phyloP scores from a whole-genome alignment of 2,888 invertebrate genomes.

The Zele albiditarsus region DNA sequence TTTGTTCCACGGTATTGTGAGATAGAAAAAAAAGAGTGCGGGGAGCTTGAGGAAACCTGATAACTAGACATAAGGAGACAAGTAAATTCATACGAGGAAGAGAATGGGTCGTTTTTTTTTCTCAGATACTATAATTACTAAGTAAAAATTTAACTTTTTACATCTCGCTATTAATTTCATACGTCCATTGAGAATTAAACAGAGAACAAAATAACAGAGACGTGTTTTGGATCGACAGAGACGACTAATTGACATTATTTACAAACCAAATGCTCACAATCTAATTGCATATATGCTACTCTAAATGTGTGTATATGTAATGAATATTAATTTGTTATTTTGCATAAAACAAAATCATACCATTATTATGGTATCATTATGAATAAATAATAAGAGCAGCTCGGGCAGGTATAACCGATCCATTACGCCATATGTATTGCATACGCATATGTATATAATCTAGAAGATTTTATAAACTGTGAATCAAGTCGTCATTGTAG shows the following conservation, averaged over 20 bases:
- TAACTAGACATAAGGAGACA: too few species aligned
- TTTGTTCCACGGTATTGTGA: not conserved
- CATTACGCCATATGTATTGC: constrained; percentile 67
- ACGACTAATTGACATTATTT: not conserved
- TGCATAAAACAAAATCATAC: constrained; percentile 14
- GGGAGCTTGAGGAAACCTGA: too few species aligned
- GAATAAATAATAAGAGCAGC: constrained; percentile 64
- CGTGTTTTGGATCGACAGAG: not conserved
- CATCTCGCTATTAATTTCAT: too few species aligned
- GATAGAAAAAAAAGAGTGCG: too few species aligned
- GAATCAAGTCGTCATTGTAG: constrained; percentile 38
- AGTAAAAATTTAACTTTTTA: too few species aligned
- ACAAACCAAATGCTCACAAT: not conserved
- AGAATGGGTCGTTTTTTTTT: too few species aligned
- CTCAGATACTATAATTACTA: too few species aligned
- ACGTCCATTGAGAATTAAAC: not conserved
- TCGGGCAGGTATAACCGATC: constrained; percentile 70
- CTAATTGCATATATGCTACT: not conserved
- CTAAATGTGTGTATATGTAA: not conserved
- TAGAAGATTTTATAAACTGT: constrained; percentile 63
- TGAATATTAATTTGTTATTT: constrained; percentile 5
- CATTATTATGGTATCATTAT: constrained; percentile 25
- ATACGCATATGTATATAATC: constrained; percentile 66
- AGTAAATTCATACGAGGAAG: too few species aligned
- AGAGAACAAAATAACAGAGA: not conserved